These are phyloP conservation scores for Trichopoda pennipes DNA, from an alignment of 2,888 invertebrate genomes.

Conservation along the genomic window DNA sequence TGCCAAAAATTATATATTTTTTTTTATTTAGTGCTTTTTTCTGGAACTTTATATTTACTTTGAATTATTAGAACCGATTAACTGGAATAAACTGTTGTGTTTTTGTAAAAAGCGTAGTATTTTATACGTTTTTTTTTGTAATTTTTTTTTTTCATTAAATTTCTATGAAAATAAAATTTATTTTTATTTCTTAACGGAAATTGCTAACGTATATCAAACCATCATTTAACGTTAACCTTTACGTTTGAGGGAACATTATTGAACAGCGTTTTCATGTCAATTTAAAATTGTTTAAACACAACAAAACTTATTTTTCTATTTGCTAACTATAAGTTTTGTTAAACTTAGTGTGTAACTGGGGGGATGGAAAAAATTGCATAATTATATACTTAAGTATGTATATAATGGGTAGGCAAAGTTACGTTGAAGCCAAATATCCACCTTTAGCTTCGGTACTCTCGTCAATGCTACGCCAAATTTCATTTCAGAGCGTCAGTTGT, in stretches of 20 bases:
- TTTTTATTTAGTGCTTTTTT: neutral
- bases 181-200: conserved; percentile 44
- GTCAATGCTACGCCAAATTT: too few relatives aligned
- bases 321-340: too few relatives aligned
- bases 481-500: too few relatives aligned
- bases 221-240: conserved; percentile 58
- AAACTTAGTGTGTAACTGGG: too few relatives aligned
- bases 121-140: conserved; percentile 30
- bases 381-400: too few relatives aligned
- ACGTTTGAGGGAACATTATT: conserved; percentile 59
- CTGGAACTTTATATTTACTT: neutral
- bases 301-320: neutral
- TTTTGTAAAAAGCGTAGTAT: conserved; percentile 3
- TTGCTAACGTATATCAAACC: conserved; percentile 40
- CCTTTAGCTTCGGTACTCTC: too few relatives aligned
- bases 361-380: too few relatives aligned
- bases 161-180: neutral
- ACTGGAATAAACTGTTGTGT: conserved; percentile 33
- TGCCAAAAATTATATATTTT: neutral
- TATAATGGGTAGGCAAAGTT: too few relatives aligned
- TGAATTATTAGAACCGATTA: conserved; percentile 7
- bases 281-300: too few relatives aligned
- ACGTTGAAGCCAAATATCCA: too few relatives aligned
- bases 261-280: neutral
- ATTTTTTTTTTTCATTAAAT: neutral